Percentiles rank a stretch among this genome's conserved stretches.
Evolutionary conservation across 2,888 invertebrate genomes (phyloP).

Genomic region (Xanthostigma xanthostigma): DNA sequence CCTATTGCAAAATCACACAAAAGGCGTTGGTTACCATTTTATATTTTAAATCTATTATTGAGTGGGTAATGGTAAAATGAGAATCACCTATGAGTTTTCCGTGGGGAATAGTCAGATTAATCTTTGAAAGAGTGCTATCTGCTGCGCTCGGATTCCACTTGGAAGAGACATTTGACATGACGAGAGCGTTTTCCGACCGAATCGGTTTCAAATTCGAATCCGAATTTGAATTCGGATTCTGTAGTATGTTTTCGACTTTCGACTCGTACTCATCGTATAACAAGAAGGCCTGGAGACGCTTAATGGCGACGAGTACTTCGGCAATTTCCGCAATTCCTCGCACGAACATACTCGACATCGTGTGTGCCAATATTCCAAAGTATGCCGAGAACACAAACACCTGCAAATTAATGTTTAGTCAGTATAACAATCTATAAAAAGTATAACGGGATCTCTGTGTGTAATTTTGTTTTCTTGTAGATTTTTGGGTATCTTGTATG

Average conservation of each 20-base stretch:
- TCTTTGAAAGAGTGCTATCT: slow-evolving; percentile 22
- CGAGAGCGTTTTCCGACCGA: slow-evolving; percentile 2
- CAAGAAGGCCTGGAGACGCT: slow-evolving; percentile 27
- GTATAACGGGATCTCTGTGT: too few relatives aligned
- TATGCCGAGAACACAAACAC: slow-evolving; percentile 40
- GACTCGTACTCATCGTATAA: slow-evolving; percentile 22
- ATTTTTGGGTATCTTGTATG: too few relatives aligned
- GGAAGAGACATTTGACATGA: slow-evolving; percentile 20
- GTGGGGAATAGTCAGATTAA: slow-evolving; percentile 20
- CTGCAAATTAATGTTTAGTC: slow-evolving; percentile 13
- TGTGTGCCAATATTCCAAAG: slow-evolving; percentile 36
- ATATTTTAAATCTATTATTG: too few relatives aligned
- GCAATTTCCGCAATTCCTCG: slow-evolving; percentile 31
- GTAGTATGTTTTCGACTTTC: not conserved
- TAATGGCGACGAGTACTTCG: slow-evolving; percentile 30
- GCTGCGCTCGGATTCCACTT: slow-evolving; percentile 23
- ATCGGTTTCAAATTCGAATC: slow-evolving; percentile 1
- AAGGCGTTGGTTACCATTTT: not conserved
- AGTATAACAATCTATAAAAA: not conserved
- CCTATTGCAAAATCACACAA: slow-evolving; percentile 25
- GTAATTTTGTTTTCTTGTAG: too few relatives aligned
- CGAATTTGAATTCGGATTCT: not conserved
- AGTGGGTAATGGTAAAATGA: too few relatives aligned
- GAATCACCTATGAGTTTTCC: slow-evolving; percentile 20
- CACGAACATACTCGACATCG: slow-evolving; percentile 41